A percentile compares a stretch with the other conserved stretches of the same genome.
phyloP scores from a whole-genome alignment of 37 sponge, comb jelly and placozoan species.

The Corticium candelabrum region DNA sequence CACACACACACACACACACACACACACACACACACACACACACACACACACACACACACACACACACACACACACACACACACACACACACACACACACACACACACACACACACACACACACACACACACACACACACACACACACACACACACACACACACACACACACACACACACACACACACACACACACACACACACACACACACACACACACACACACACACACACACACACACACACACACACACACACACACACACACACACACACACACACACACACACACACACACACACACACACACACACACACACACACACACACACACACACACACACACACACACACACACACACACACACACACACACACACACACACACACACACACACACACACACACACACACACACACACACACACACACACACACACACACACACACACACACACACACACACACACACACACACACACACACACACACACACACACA shows the following conservation, averaged over 20 bases:
- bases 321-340: constrained; percentile 31
- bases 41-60: constrained; percentile 26
- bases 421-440: constrained; percentile 30
- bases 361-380: constrained; percentile 11
- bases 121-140: constrained; percentile 8
- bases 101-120: constrained; percentile 20
- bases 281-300: constrained; percentile 33
- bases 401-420: constrained; percentile 30
- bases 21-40: constrained; percentile 21
- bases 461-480: constrained; percentile 30
- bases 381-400: constrained; percentile 26
- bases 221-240: constrained; percentile 26
- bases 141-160: constrained; percentile 16
- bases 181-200: constrained; percentile 27
- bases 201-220: constrained; percentile 20
- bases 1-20: constrained; percentile 27
- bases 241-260: neutral
- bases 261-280: constrained; percentile 11
- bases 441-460: constrained; percentile 21
- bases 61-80: constrained; percentile 16
- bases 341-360: constrained; percentile 35
- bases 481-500: constrained; percentile 25
- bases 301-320: constrained; percentile 40
- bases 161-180: constrained; percentile 26
- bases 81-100: neutral